These are phyloP conservation scores for Pentalonia nigronervosa DNA, from an alignment of 1,140 invertebrate species.

Conservation along the genomic window DNA sequence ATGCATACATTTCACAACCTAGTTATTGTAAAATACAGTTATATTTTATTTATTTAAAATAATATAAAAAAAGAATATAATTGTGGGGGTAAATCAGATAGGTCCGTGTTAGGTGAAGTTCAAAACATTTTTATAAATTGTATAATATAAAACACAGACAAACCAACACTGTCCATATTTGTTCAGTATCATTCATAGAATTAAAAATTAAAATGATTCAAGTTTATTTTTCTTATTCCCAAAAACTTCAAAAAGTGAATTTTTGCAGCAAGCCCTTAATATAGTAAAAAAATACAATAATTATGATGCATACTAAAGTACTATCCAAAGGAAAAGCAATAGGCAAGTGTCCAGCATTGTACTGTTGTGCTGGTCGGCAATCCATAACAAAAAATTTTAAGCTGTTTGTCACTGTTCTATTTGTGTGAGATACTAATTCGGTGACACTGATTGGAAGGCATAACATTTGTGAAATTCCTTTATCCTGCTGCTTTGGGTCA, in stretches of 20 bases:
- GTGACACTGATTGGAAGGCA: slow-evolving; percentile 92
- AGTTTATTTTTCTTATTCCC: background rate
- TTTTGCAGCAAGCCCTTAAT: background rate
- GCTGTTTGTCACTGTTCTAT: slow-evolving; percentile 67
- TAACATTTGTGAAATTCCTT: slow-evolving; percentile 78
- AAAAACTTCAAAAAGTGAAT: too few species aligned
- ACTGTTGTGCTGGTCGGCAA: slow-evolving; percentile 94
- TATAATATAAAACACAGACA: background rate
- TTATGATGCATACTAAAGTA: slow-evolving; percentile 73
- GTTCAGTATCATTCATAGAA: background rate
- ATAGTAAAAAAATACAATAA: background rate
- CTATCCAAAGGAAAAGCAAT: slow-evolving; percentile 98
- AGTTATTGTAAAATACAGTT: background rate
- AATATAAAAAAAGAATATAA: background rate
- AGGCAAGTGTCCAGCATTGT: slow-evolving; percentile 93
- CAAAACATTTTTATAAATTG: background rate
- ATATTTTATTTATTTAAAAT: too few species aligned
- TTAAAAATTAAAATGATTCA: background rate
- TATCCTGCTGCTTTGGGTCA: slow-evolving; percentile 27
- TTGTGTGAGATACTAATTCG: slow-evolving; percentile 80
- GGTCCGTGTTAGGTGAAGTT: background rate
- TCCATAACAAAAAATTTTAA: slow-evolving; percentile 96
- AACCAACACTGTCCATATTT: background rate
- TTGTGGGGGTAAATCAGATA: background rate
- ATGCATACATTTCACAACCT: background rate